phyloP scores from a whole-genome alignment of 2,888 invertebrate species.

The Pycnomerus fuliginosus region DNA sequence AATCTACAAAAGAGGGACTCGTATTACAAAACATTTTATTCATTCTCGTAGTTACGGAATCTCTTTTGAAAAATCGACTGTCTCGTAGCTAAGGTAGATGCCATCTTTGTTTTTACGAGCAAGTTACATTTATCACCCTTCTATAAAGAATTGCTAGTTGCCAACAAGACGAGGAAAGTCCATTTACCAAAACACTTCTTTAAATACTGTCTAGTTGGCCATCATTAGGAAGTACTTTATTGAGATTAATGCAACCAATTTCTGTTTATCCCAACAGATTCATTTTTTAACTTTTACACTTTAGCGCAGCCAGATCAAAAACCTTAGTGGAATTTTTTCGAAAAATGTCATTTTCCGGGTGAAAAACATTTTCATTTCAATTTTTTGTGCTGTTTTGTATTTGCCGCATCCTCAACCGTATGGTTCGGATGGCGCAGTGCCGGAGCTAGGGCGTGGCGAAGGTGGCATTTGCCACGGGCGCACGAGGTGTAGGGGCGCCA shows the following conservation, averaged over 20 bases:
- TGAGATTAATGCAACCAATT: too few species aligned
- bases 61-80: constrained; percentile 16
- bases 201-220: constrained; percentile 14
- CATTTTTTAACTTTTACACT: too few species aligned
- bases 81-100: constrained; percentile 20
- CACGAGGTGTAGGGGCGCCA: too few species aligned
- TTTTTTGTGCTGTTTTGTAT: too few species aligned
- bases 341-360: too few species aligned
- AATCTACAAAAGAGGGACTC: constrained; percentile 16
- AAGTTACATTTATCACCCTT: constrained; percentile 34
- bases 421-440: too few species aligned
- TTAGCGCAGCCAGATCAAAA: too few species aligned
- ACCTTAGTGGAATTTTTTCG: too few species aligned
- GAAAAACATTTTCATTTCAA: too few species aligned
- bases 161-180: constrained; percentile 34
- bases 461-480: too few species aligned
- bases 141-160: constrained; percentile 36
- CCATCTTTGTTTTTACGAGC: constrained; percentile 23
- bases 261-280: constrained; percentile 2
- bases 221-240: constrained; percentile 8
- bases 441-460: too few species aligned
- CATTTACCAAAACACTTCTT: constrained; percentile 32
- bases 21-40: constrained; percentile 15
- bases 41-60: constrained; percentile 9
- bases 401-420: too few species aligned